These are phyloP conservation scores for Daubentonia madagascariensis DNA, from an alignment of 2,113 vertebrate genomes.

Conservation along the genomic window DNA sequence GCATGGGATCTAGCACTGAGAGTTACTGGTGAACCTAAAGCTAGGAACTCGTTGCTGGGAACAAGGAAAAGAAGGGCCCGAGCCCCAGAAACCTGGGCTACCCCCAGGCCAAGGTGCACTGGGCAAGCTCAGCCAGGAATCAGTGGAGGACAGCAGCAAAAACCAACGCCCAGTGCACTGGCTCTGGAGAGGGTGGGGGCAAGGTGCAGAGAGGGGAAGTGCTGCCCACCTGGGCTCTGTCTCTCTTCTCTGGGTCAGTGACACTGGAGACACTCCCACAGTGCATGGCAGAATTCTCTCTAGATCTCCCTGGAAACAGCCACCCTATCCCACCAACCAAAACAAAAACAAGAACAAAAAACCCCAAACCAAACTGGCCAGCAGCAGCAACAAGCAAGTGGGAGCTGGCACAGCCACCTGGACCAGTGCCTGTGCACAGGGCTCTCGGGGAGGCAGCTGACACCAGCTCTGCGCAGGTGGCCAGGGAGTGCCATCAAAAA, in stretches of 20 bases:
- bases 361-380: background rate
- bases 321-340: background rate
- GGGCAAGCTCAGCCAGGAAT: background rate
- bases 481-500: background rate
- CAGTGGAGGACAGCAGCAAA: rapidly evolving
- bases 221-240: background rate
- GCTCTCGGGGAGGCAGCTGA: rapidly evolving
- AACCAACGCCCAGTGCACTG: rapidly evolving
- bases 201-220: rapidly evolving
- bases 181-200: no score
- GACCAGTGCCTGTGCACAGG: rapidly evolving
- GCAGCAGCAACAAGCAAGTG: rapidly evolving
- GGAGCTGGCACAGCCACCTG: rapidly evolving
- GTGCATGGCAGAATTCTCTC: rapidly evolving
- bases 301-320: background rate
- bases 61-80: no score
- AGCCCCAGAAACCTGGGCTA: background rate
- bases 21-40: rapidly evolving
- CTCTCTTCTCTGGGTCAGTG: background rate
- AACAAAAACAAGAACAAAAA: background rate
- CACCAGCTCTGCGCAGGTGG: rapidly evolving
- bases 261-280: background rate
- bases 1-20: rapidly evolving
- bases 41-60: background rate
- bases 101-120: rapidly evolving